phyloP scores from a whole-genome alignment of 92 coral and sea anemone genomes.

The Actinernus sp. region DNA sequence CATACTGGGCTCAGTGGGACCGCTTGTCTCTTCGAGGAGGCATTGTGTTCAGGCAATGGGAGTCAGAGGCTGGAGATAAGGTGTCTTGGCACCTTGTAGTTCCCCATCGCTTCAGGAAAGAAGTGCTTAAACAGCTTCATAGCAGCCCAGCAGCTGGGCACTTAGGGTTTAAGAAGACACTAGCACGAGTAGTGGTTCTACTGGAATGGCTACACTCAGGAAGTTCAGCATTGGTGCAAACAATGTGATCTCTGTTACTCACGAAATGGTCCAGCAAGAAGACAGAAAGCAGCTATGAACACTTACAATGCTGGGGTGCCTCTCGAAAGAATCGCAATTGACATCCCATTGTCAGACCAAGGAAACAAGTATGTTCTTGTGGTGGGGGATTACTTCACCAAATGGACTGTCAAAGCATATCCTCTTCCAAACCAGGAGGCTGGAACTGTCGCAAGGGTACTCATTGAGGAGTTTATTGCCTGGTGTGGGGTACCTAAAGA shows the following conservation, averaged over 20 bases:
- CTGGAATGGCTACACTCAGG: slow-evolving; percentile 9
- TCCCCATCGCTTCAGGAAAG: background rate
- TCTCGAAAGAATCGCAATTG: slow-evolving; percentile 25
- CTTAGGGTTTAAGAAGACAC: too few species aligned
- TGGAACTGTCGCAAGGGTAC: slow-evolving; percentile 19
- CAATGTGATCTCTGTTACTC: slow-evolving; percentile 24
- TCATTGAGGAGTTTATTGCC: slow-evolving; percentile 26
- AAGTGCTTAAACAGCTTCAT: slow-evolving; percentile 23
- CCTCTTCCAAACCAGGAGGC: slow-evolving; percentile 26
- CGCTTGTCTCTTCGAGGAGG: slow-evolving; percentile 6
- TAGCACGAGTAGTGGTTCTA: slow-evolving; percentile 21
- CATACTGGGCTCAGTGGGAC: slow-evolving; percentile 32
- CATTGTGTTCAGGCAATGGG: slow-evolving; percentile 23
- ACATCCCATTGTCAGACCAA: slow-evolving; percentile 26
- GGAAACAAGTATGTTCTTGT: slow-evolving; percentile 44
- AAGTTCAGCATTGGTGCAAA: slow-evolving; percentile 21
- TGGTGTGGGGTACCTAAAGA: slow-evolving; percentile 16
- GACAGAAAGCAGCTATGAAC: slow-evolving; percentile 23
- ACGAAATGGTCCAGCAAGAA: slow-evolving; percentile 17
- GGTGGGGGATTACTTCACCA: slow-evolving; percentile 25
- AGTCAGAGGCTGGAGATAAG: slow-evolving; percentile 16
- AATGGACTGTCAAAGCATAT: slow-evolving; percentile 16
- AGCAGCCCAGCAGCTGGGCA: slow-evolving; percentile 18
- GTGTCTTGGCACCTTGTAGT: slow-evolving; percentile 22
- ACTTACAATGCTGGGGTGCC: slow-evolving; percentile 43